These are phyloP conservation scores for Paraescarpia echinospica DNA, from an alignment of 1,140 invertebrate species.

Conservation along the genomic window DNA sequence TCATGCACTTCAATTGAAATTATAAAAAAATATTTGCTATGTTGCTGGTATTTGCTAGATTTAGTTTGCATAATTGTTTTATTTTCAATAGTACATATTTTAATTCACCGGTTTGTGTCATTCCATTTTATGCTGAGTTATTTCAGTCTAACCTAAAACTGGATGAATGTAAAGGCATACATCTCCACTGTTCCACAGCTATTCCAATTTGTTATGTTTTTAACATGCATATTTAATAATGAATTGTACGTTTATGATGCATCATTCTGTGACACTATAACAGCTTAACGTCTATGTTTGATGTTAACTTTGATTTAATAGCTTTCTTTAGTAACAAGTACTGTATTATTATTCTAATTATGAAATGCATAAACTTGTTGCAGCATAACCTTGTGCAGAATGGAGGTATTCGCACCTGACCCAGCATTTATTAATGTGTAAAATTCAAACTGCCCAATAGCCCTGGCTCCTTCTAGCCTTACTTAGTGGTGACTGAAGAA, in stretches of 20 bases:
- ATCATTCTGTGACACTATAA: not conserved
- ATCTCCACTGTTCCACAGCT: not conserved
- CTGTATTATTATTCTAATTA: not conserved
- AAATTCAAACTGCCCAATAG: too few relatives aligned
- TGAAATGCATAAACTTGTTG: too few relatives aligned
- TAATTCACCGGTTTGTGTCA: not conserved
- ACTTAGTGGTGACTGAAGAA: too few relatives aligned
- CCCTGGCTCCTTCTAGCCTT: too few relatives aligned
- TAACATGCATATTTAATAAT: not conserved
- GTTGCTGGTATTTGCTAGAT: not conserved
- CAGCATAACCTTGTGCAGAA: too few relatives aligned
- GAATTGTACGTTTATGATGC: not conserved
- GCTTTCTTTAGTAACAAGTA: not conserved
- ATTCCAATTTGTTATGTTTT: not conserved
- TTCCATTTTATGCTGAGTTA: too few relatives aligned
- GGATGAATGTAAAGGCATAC: not conserved
- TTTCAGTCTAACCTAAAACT: too few relatives aligned
- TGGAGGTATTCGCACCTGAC: not conserved
- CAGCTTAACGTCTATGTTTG: not conserved
- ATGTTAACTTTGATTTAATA: not conserved
- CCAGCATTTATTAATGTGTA: not conserved
- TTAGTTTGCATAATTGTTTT: not conserved
- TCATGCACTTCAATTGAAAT: too few relatives aligned
- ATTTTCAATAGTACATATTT: not conserved
- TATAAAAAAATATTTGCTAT: not conserved